phyloP scores from a whole-genome alignment of 1,140 invertebrate genomes.

The Philaenus spumarius region DNA sequence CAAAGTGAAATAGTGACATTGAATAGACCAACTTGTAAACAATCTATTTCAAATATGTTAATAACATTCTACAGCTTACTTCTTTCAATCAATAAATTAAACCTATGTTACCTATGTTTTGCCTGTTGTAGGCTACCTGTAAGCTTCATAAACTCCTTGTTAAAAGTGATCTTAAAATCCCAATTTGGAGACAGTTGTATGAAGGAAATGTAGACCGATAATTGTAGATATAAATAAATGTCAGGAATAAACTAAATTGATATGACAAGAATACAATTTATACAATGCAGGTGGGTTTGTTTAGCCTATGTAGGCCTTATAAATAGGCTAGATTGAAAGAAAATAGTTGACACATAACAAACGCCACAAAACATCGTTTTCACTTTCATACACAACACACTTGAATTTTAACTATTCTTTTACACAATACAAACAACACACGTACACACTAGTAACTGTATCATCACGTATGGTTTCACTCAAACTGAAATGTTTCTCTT shows the following conservation, averaged over 20 bases:
- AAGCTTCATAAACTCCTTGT: background rate
- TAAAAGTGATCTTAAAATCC: background rate
- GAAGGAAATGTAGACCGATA: background rate
- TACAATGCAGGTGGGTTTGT: constrained; percentile 6
- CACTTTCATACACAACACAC: background rate
- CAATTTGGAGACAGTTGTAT: background rate
- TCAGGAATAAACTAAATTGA: background rate
- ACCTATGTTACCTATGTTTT: too few relatives aligned
- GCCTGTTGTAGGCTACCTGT: too few relatives aligned
- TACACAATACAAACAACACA: background rate
- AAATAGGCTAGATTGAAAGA: constrained; percentile 3
- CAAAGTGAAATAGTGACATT: too few relatives aligned
- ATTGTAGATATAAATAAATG: background rate
- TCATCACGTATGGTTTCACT: background rate
- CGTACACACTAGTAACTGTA: background rate
- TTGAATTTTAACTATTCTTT: background rate
- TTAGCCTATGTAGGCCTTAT: constrained; percentile 5
- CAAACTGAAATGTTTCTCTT: constrained; percentile 5
- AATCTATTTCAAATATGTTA: too few relatives aligned
- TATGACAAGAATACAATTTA: background rate
- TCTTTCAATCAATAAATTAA: too few relatives aligned
- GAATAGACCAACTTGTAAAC: too few relatives aligned
- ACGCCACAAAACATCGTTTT: background rate
- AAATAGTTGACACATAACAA: background rate
- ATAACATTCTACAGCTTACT: too few relatives aligned